Evolutionary conservation across 2,888 invertebrate species (phyloP).

Genomic region (Amphipoea lucens): DNA sequence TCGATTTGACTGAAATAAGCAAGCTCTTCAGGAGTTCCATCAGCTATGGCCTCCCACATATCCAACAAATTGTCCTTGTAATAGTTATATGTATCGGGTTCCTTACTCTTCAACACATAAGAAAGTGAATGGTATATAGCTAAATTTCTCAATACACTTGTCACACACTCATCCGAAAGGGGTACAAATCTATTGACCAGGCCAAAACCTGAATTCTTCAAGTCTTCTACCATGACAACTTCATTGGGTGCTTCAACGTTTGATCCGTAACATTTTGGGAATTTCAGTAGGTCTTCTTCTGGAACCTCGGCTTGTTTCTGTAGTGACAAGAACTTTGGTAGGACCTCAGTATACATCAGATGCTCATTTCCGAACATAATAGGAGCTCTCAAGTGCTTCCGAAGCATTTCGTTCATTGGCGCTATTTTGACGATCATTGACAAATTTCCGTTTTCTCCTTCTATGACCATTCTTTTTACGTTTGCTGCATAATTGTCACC

Average conservation of each 20-base stretch:
- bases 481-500: constrained; percentile 74
- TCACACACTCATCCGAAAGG: constrained; percentile 69
- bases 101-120: constrained; percentile 71
- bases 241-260: constrained; percentile 69
- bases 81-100: constrained; percentile 68
- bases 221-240: constrained; percentile 76
- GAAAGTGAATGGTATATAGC: constrained; percentile 77
- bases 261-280: constrained; percentile 73
- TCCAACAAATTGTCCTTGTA: constrained; percentile 63
- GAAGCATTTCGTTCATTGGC: constrained; percentile 58
- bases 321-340: constrained; percentile 71
- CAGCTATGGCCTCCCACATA: constrained; percentile 43
- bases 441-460: constrained; percentile 63
- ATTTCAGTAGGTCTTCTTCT: constrained; percentile 67
- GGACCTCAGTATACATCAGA: constrained; percentile 70
- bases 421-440: constrained; percentile 77
- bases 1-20: constrained; percentile 54
- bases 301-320: constrained; percentile 71
- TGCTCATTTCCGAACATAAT: constrained; percentile 73
- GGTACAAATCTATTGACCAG: constrained; percentile 73
- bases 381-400: constrained; percentile 50
- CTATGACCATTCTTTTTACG: constrained; percentile 67
- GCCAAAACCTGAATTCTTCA: constrained; percentile 66
- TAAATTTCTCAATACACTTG: constrained; percentile 72
- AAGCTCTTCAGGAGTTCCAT: background rate